phyloP scores from a whole-genome alignment of 2,113 vertebrate species.

The Chroicocephalus ridibundus region DNA sequence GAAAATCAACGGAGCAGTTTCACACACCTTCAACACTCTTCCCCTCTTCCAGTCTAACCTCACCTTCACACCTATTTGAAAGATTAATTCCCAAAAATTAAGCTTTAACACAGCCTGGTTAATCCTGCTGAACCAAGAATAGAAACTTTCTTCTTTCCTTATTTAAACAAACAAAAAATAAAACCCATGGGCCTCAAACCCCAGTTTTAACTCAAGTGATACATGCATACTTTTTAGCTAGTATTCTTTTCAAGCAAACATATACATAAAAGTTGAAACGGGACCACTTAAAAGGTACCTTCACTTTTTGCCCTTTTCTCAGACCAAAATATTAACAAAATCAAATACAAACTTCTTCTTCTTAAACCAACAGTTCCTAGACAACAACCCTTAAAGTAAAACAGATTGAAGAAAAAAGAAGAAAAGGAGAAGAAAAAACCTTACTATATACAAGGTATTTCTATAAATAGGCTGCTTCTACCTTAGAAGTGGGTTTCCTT shows the following conservation, averaged over 20 bases:
- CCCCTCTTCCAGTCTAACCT: neutral
- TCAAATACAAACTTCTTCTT: neutral
- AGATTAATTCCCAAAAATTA: neutral
- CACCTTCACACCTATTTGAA: rapidly evolving
- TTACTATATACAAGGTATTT: neutral
- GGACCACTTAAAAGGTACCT: neutral
- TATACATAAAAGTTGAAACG: neutral
- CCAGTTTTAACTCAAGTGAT: neutral
- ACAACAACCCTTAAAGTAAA: neutral
- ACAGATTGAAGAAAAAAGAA: neutral
- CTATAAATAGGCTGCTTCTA: neutral
- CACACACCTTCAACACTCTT: neutral
- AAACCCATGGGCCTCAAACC: neutral
- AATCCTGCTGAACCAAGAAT: neutral
- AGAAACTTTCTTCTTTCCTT: neutral
- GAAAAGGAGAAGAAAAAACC: neutral
- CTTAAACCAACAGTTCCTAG: neutral
- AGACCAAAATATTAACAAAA: neutral
- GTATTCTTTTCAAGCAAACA: neutral
- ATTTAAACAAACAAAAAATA: neutral
- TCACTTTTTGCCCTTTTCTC: neutral
- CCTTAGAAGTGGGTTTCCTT: neutral
- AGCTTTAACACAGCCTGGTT: neutral
- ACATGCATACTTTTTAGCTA: neutral
- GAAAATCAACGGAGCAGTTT: neutral